Evolutionary conservation across 2,113 vertebrate genomes (phyloP).

Genomic region (Muscicapa adusta): DNA sequence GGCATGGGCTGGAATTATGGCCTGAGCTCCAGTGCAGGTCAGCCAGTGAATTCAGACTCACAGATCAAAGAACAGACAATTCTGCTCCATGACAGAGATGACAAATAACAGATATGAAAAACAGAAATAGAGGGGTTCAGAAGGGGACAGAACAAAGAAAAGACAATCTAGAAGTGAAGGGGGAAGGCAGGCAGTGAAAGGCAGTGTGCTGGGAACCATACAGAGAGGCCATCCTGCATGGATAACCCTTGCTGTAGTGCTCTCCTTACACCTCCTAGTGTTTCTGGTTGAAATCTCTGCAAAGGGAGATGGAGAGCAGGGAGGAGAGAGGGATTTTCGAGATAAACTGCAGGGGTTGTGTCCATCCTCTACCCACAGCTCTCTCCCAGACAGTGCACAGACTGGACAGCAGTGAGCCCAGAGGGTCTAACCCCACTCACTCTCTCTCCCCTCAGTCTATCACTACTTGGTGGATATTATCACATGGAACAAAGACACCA

Average conservation of each 20-base stretch:
- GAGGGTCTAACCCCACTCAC: not conserved
- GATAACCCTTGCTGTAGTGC: not conserved
- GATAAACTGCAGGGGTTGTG: not conserved
- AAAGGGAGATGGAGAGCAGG: not conserved
- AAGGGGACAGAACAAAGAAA: not conserved
- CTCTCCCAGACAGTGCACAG: not conserved
- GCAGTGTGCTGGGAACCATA: rapidly evolving
- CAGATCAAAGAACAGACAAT: not conserved
- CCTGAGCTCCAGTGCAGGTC: not conserved
- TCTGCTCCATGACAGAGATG: not conserved
- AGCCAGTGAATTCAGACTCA: not conserved
- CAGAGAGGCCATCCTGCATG: not conserved
- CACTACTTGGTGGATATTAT: slow-evolving; percentile 84
- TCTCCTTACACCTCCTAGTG: not conserved
- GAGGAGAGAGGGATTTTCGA: not conserved
- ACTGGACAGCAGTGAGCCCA: not conserved
- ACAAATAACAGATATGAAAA: not conserved
- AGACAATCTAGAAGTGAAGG: not conserved
- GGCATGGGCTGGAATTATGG: not conserved
- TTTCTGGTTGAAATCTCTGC: not conserved
- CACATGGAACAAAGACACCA: slow-evolving; percentile 80
- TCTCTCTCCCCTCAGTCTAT: slow-evolving; percentile 70
- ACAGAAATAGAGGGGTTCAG: not conserved
- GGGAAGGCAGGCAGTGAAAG: not conserved
- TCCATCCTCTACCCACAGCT: not conserved